Conservation (phyloP, 2,888 invertebrate genomes). For the Melanchra persicariae region DNA sequence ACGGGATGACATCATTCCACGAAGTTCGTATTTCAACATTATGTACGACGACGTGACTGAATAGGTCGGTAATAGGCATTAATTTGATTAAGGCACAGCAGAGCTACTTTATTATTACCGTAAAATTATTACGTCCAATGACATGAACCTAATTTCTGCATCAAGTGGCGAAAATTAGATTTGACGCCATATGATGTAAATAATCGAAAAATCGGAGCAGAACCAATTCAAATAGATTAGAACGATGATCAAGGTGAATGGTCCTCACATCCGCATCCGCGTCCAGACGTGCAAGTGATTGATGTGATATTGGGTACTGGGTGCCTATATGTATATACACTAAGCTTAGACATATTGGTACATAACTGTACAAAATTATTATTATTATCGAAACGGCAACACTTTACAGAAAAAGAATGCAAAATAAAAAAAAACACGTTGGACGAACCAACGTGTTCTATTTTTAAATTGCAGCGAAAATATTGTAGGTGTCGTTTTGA, state of each 20-base stretch:
- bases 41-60: conserved; percentile 26
- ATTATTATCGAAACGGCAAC: neutral
- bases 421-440: neutral
- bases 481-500: neutral
- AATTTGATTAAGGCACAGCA: conserved; percentile 53
- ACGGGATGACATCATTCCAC: conserved; percentile 60
- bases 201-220: conserved; percentile 46
- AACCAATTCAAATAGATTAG: conserved; percentile 51
- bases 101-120: conserved; percentile 32
- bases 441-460: neutral
- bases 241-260: conserved; percentile 40
- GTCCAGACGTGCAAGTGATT: conserved; percentile 44
- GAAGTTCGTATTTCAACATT: conserved; percentile 43
- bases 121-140: conserved; percentile 14
- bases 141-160: conserved; percentile 13
- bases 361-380: neutral
- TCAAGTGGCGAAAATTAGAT: conserved; percentile 19
- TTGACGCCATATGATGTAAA: conserved; percentile 23
- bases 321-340: neutral
- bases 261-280: conserved; percentile 47
- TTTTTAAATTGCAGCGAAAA: neutral
- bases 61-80: conserved; percentile 53
- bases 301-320: conserved; percentile 20
- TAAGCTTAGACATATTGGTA: conserved; percentile 1
- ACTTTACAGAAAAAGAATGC: too few species aligned